Evolutionary conservation across 2,113 vertebrate species (phyloP).

Genomic region (Canis aureus): DNA sequence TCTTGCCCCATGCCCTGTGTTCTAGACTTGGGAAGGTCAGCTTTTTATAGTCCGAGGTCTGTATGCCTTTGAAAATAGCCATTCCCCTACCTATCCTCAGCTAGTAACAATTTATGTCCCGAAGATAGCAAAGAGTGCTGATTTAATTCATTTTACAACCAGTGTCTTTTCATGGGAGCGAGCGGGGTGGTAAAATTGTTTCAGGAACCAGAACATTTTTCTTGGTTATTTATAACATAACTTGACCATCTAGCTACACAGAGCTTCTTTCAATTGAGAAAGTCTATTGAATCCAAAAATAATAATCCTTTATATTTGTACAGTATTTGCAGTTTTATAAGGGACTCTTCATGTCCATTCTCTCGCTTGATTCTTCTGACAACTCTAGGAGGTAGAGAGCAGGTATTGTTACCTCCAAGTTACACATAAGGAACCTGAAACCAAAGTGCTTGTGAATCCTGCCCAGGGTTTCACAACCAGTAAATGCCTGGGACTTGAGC

Average conservation of each 20-base stretch:
- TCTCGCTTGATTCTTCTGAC: conserved; percentile 61
- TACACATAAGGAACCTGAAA: conserved; percentile 8
- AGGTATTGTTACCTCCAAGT: conserved; percentile 41
- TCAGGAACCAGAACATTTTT: conserved; percentile 72
- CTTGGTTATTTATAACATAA: conserved; percentile 80
- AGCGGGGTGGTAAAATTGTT: conserved; percentile 65
- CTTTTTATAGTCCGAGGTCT: conserved; percentile 53
- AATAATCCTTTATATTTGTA: conserved; percentile 76
- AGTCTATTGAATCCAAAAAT: conserved; percentile 76
- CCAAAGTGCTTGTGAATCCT: neutral
- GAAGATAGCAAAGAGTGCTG: conserved; percentile 58
- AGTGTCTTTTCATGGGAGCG: conserved; percentile 54
- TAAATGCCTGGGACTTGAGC: neutral
- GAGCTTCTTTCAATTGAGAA: conserved; percentile 70
- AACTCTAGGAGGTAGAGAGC: neutral
- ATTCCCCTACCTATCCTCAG: neutral
- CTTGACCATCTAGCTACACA: conserved; percentile 72
- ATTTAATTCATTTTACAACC: conserved; percentile 75
- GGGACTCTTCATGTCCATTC: conserved; percentile 56
- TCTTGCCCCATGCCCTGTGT: neutral
- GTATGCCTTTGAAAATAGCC: conserved; percentile 72
- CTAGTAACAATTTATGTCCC: conserved; percentile 60
- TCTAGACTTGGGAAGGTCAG: conserved; percentile 61
- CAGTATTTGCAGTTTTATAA: conserved; percentile 68
- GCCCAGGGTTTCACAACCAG: neutral